Percentiles rank a stretch among this genome's conserved stretches.
These are phyloP conservation scores for Fregetta grallaria DNA, from an alignment of 2,113 vertebrate species.

Conservation along the genomic window DNA sequence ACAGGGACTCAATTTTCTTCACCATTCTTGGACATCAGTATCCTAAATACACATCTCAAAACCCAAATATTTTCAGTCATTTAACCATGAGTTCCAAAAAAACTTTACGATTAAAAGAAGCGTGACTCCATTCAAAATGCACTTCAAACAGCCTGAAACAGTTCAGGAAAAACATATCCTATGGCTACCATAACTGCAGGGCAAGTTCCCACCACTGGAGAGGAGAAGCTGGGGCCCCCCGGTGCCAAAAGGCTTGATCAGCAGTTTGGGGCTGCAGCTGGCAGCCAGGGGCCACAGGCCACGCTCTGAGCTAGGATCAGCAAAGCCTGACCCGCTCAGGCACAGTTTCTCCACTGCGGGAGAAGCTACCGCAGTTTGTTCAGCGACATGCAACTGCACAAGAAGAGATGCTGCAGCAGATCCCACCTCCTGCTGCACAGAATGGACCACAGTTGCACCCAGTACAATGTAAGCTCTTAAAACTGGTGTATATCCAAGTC, in stretches of 20 bases:
- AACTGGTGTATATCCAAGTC: neutral
- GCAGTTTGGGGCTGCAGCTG: neutral
- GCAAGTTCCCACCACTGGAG: neutral
- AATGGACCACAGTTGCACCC: rapidly evolving
- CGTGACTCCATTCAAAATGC: neutral
- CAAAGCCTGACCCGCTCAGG: neutral
- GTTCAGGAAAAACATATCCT: neutral
- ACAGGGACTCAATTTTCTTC: neutral
- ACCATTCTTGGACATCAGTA: neutral
- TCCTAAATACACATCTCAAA: neutral
- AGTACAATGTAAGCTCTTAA: neutral
- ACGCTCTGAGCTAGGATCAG: neutral
- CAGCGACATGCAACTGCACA: rapidly evolving
- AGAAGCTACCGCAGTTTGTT: neutral
- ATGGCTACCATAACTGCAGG: neutral
- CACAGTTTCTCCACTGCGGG: neutral
- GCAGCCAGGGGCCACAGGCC: neutral
- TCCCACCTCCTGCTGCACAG: neutral
- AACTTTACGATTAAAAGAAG: neutral
- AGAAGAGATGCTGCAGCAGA: neutral
- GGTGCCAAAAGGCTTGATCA: neutral
- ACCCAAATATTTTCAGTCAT: neutral
- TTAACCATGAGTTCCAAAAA: neutral
- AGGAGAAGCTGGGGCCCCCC: neutral
- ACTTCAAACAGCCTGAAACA: neutral